A percentile compares a stretch with the other conserved stretches of the same genome.
Evolutionary conservation across 2,113 vertebrate genomes (phyloP).

Genomic region (Ochotona curzoniae): DNA sequence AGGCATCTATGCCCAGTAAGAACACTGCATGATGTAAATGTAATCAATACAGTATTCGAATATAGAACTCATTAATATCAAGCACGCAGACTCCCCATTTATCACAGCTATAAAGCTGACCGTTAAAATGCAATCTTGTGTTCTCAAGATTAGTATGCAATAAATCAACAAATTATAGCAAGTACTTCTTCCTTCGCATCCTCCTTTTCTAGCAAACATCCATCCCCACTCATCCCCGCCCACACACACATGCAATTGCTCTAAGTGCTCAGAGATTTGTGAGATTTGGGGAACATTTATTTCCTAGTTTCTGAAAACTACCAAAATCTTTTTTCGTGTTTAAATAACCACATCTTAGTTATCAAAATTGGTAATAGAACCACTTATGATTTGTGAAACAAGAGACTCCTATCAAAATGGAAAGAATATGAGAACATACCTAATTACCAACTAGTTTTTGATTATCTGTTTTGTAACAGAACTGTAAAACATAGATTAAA

Average conservation of each 20-base stretch:
- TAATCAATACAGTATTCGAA: slow-evolving; percentile 65
- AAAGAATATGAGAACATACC: not conserved
- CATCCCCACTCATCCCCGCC: not conserved
- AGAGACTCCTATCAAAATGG: not conserved
- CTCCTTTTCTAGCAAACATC: slow-evolving; percentile 4
- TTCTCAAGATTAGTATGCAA: slow-evolving; percentile 63
- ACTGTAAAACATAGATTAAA: not conserved
- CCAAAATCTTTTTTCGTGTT: not conserved
- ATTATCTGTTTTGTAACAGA: not conserved
- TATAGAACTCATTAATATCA: slow-evolving; percentile 66
- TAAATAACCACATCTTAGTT: not conserved
- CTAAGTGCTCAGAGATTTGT: not conserved
- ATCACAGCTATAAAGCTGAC: not conserved
- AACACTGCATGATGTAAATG: slow-evolving; percentile 66
- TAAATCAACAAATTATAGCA: slow-evolving; percentile 61
- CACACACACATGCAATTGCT: not conserved
- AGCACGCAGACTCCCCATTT: slow-evolving; percentile 53
- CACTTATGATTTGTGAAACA: not conserved
- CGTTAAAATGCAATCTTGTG: slow-evolving; percentile 66
- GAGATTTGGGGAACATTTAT: not conserved
- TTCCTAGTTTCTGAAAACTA: slow-evolving; percentile 10
- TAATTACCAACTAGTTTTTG: not conserved
- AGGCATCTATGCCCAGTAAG: slow-evolving; percentile 30
- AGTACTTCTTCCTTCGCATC: not conserved
- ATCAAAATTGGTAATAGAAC: not conserved